Base-by-base conservation (phyloP, 2,113 vertebrate species). In the Pardalotus punctatus region DNA sequence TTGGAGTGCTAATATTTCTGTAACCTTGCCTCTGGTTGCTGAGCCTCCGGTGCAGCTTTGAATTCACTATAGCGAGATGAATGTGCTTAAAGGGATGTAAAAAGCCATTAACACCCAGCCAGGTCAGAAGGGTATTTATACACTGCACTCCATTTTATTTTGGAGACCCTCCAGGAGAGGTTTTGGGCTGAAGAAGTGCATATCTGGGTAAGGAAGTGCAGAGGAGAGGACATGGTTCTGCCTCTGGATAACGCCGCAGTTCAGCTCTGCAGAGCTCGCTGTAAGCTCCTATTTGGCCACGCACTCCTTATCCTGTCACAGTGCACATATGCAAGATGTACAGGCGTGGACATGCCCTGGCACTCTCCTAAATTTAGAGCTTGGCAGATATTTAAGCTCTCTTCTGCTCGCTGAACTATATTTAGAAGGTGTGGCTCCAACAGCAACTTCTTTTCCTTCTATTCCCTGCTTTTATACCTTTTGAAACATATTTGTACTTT, bases 361-460 rank as follows among this genome's bases (percentile, higher is more conserved):
- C 40, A 84, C 77, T 85, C 70, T 92, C 77, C 91, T 94, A 84
- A 82, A 93, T 95, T 94, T 94, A 86, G 51, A 73, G 35, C 71
- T 7, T 88, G 88, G 60, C 65, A 96, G 51, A 47, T 65, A 50
- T 90, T 66, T 47, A 58, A 42, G 21, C n/a, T 82, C 21, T 51
- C 22, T 85, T 93, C 58, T 80, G 45, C 72, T 58, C 0, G 3
- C 53, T 90, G 67, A 58, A 11, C 53, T 89, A 67, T 81, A 81
- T 97, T 97, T 94, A 91, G 88, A 84, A 94, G 51, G 43, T 67
- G 36, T 48, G 57, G 28, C 15, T 82, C 23, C 50, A 45, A 28
- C 3, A 53, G 45, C 47, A 84, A 56, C 28, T 74, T 48, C 28
- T 78, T 86, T 90, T 10, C 51, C 35, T 31, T 86, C 65, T 40